Base-by-base conservation (phyloP, 1,140 invertebrate genomes). In the Pygmarrhopalites habei region DNA sequence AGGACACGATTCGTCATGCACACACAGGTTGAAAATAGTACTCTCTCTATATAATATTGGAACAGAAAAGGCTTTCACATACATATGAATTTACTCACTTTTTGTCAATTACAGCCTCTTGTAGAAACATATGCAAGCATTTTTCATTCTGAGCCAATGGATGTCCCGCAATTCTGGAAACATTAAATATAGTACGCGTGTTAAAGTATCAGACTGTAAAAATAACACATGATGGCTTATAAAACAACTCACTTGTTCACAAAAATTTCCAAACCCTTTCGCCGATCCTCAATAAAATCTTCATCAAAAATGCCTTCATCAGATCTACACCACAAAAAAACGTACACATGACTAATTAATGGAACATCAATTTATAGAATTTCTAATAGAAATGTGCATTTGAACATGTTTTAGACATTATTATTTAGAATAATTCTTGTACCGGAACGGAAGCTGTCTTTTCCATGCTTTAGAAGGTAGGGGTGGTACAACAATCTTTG, bases 261-360 rank as follows among this genome's bases (percentile, higher is more conserved):
- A 79, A 99, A 99, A 72, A 88, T 82, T 85, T 99, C 97, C 65
- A 99, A 80, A 64, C 93, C 94, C 85, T 97, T 98, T 76, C 95
- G 85, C 72, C 97, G 85, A 71, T 98, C 94, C 79, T 99, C 97
- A 74, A 99, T 99, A 79, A 99, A 99, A 73, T 95, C 94, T 77
- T 98, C 95, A 78, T 99, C 97, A 79, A 95, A 99, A 73, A 99
- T 96, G 53, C 97, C 96, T 83, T 99, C 96, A 77, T 99, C 96
- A 12, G 88, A 87, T 73, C 96, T 70, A 32, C 15, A 39, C n/a
- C n/a, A n/a, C n/a, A n/a, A n/a, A n/a, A n/a, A n/a, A n/a, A n/a
- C n/a, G n/a, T n/a, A n/a, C n/a, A n/a, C n/a, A n/a, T n/a, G n/a
- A 55, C 32, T 52, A 35, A 35, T 14, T 10, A 14, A 23, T 17